These are phyloP conservation scores for Epistrophe eligans DNA, from an alignment of 2,888 invertebrate species.

Conservation along the genomic window DNA sequence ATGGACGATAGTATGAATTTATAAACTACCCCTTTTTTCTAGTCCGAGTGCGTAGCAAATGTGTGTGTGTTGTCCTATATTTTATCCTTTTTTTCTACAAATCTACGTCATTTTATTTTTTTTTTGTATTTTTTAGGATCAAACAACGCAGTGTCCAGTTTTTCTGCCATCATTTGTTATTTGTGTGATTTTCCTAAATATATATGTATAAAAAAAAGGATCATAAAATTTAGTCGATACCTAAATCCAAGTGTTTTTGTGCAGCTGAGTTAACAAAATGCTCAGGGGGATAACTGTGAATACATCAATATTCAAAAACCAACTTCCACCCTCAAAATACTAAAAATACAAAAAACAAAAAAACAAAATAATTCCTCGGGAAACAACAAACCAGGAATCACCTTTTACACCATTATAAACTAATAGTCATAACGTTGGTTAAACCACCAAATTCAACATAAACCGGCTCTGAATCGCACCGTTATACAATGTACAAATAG, in stretches of 20 bases:
- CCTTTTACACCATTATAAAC: slow-evolving; percentile 65
- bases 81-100: slow-evolving; percentile 39
- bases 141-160: slow-evolving; percentile 25
- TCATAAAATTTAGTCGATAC: slow-evolving; percentile 17
- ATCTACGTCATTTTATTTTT: not conserved
- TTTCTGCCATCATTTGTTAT: slow-evolving; percentile 31
- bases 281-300: slow-evolving; percentile 67
- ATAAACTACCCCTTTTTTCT: slow-evolving; percentile 43
- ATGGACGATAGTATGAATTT: slow-evolving; percentile 51
- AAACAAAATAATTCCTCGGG: slow-evolving; percentile 30
- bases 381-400: slow-evolving; percentile 29
- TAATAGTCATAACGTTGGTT: slow-evolving; percentile 74
- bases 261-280: slow-evolving; percentile 57
- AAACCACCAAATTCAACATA: slow-evolving; percentile 65
- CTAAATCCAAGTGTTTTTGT: slow-evolving; percentile 35
- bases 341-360: slow-evolving; percentile 14
- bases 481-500: slow-evolving; percentile 45
- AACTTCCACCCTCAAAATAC: slow-evolving; percentile 38
- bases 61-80: slow-evolving; percentile 21
- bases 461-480: slow-evolving; percentile 40
- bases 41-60: slow-evolving; percentile 10
- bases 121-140: slow-evolving; percentile 3
- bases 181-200: slow-evolving; percentile 35
- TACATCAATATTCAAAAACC: slow-evolving; percentile 69
- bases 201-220: not conserved